Percentiles rank a stretch among this genome's conserved stretches.
Evolutionary conservation across 2,888 invertebrate genomes (phyloP).

Genomic region (Ornithoptera alexandrae): DNA sequence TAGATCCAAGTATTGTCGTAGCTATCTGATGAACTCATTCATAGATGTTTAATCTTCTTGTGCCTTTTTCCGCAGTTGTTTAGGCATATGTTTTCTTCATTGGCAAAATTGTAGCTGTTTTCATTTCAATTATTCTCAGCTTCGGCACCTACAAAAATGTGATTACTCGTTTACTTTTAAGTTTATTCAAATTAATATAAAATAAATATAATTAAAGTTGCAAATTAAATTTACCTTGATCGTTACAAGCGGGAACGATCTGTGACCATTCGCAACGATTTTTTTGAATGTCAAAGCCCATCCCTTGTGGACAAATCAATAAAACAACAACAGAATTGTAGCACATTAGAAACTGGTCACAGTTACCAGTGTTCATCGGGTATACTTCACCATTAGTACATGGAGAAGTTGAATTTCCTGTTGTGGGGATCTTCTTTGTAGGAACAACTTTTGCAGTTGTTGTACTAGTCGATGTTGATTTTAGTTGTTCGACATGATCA

Average conservation of each 20-base stretch:
- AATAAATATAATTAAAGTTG: no score
- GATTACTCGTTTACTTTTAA: no score
- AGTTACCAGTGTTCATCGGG: constrained; percentile 7
- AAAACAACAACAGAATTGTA: constrained; percentile 56
- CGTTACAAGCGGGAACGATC: constrained; percentile 84
- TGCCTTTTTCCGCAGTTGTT: no score
- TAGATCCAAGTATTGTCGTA: no score
- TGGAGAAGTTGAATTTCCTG: no score
- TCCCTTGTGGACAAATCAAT: neutral
- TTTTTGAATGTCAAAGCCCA: constrained; percentile 79
- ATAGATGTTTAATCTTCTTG: no score
- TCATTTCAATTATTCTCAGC: no score
- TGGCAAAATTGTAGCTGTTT: no score
- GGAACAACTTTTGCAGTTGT: neutral
- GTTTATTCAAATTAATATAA: no score
- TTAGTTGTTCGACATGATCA: neutral
- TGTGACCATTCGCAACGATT: constrained; percentile 92
- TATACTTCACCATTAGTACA: constrained; percentile 23
- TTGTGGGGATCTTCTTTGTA: neutral
- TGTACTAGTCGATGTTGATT: neutral
- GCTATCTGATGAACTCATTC: constrained; percentile 6
- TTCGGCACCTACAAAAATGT: no score
- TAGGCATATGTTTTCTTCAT: no score
- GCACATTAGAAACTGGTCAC: constrained; percentile 25
- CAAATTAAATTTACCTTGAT: constrained; percentile 6